These are phyloP conservation scores for Herpetotheres cachinnans DNA, from an alignment of 2,113 vertebrate genomes.

Conservation along the genomic window DNA sequence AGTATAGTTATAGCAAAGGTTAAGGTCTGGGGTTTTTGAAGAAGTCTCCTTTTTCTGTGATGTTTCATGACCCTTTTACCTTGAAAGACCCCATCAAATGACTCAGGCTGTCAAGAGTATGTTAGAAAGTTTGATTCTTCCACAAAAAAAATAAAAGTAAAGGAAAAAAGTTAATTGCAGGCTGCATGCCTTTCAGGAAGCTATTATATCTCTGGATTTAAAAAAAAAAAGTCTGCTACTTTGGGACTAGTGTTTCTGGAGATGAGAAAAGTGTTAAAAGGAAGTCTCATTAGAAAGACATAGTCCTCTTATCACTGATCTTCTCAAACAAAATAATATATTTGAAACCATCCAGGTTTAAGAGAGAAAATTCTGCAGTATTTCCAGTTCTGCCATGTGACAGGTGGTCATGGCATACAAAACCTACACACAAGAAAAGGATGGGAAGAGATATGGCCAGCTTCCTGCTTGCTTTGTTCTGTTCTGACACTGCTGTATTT, in stretches of 20 bases:
- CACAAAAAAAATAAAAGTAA: neutral
- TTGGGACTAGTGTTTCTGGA: neutral
- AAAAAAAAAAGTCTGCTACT: neutral
- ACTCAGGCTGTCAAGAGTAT: neutral
- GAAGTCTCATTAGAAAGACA: neutral
- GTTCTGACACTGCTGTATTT: neutral
- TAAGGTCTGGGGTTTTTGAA: slow-evolving; percentile 12
- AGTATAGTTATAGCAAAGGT: neutral
- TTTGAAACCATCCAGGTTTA: neutral
- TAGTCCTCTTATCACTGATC: neutral
- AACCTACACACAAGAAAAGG: neutral
- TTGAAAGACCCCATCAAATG: slow-evolving; percentile 21
- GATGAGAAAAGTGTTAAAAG: neutral
- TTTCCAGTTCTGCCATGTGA: neutral
- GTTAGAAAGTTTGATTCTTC: slow-evolving; percentile 16
- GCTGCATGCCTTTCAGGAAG: neutral
- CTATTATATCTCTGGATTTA: neutral
- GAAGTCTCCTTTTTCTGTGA: neutral
- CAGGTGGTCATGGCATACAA: neutral
- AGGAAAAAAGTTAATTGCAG: slow-evolving; percentile 15
- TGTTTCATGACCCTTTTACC: slow-evolving; percentile 7
- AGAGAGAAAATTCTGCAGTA: neutral
- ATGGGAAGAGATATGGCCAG: neutral
- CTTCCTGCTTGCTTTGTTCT: slow-evolving; percentile 23
- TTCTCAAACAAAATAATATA: neutral